Evolutionary conservation across 2,113 vertebrate genomes (phyloP).

Genomic region (Leptosomus discolor): DNA sequence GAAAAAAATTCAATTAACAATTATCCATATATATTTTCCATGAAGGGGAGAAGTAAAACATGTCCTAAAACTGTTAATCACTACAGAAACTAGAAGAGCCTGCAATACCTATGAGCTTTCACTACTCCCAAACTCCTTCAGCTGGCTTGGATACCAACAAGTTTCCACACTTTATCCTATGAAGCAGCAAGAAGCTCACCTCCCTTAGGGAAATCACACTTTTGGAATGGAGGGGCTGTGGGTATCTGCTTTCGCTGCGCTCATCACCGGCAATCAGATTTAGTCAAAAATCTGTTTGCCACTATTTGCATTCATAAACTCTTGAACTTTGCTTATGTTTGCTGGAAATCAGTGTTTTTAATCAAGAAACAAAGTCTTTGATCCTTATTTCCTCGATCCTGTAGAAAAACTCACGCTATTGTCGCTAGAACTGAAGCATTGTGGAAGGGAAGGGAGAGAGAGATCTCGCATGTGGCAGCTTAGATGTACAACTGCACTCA

Average conservation of each 20-base stretch:
- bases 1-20: background rate
- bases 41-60: background rate
- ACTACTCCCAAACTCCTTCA: background rate
- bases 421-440: background rate
- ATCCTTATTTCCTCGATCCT: background rate
- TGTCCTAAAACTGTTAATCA: background rate
- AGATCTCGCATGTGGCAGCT: background rate
- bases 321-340: background rate
- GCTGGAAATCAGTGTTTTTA: background rate
- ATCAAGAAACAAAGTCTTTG: background rate
- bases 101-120: background rate
- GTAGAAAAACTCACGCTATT: background rate
- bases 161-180: background rate
- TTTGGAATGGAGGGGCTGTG: background rate
- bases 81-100: background rate
- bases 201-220: background rate
- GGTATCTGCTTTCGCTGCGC: background rate
- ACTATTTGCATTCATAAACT: background rate
- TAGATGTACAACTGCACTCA: background rate
- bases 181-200: background rate
- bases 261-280: background rate
- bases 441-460: rapidly evolving
- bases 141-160: rapidly evolving
- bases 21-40: background rate
- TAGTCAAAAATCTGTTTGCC: background rate